Conservation (phyloP, 2,797 vertebrate species). For the Pterois miles region DNA sequence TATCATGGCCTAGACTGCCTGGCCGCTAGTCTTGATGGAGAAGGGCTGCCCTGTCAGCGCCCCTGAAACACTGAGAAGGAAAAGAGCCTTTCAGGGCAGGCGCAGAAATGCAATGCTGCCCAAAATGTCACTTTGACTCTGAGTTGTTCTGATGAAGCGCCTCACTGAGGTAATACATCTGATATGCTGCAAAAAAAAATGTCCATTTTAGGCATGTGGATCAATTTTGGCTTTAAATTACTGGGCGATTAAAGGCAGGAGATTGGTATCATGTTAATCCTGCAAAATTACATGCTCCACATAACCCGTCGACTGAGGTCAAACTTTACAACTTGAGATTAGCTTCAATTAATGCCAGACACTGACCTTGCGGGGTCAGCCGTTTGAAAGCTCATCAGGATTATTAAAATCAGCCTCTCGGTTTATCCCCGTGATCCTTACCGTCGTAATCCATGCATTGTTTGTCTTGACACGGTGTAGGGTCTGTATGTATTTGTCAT, state of each 20-base stretch:
- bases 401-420: slow-evolving; percentile 64
- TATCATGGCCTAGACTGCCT: slow-evolving; percentile 54
- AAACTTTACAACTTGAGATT: slow-evolving; percentile 50
- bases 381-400: slow-evolving; percentile 53
- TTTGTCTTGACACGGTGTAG: slow-evolving; percentile 69
- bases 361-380: slow-evolving; percentile 64
- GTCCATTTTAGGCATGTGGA: slow-evolving; percentile 57
- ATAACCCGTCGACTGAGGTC: slow-evolving; percentile 48
- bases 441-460: slow-evolving; percentile 74
- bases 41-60: slow-evolving; percentile 61
- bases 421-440: slow-evolving; percentile 44
- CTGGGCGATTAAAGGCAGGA: slow-evolving; percentile 68
- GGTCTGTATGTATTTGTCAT: slow-evolving; percentile 64
- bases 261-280: slow-evolving; percentile 72
- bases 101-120: slow-evolving; percentile 49
- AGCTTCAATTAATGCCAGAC: slow-evolving; percentile 60
- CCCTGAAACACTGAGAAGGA: slow-evolving; percentile 64
- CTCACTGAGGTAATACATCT: slow-evolving; percentile 58
- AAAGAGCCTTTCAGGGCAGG: slow-evolving; percentile 53
- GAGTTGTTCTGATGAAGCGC: slow-evolving; percentile 62
- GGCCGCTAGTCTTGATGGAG: slow-evolving; percentile 38
- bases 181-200: slow-evolving; percentile 50
- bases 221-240: slow-evolving; percentile 72
- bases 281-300: slow-evolving; percentile 54
- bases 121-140: slow-evolving; percentile 60